Base-by-base conservation (phyloP, 2,888 invertebrate species). In the Cinara cedri region DNA sequence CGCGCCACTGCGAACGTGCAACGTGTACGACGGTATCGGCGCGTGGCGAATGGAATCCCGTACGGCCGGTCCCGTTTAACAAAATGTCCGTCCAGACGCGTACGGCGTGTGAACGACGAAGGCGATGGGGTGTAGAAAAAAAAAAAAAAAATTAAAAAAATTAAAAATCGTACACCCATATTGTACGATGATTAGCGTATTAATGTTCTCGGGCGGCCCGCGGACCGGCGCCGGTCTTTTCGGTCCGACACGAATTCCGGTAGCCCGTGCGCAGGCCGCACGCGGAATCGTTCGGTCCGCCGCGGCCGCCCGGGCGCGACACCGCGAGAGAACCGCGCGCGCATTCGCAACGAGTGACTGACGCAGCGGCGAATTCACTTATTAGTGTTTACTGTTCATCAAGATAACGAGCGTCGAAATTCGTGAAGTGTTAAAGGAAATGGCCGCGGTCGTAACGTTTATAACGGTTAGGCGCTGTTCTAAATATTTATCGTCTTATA, bases 171-270 rank as follows among this genome's bases (percentile, higher is more conserved):
- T n/a, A n/a, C n/a, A n/a, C n/a, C n/a, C n/a, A n/a, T n/a, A n/a
- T n/a, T n/a, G n/a, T n/a, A n/a, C n/a, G n/a, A n/a, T n/a, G n/a
- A n/a, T n/a, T n/a, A n/a, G n/a, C n/a, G n/a, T n/a, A n/a, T n/a
- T n/a, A n/a, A n/a, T n/a, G n/a, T n/a, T n/a, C n/a, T n/a, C n/a
- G n/a, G n/a, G n/a, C n/a, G n/a, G n/a, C n/a, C n/a, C n/a, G n/a
- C n/a, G n/a, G n/a, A 34, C 44, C 34, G 24, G 51, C 34, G 19
- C 13, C 19, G 13, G 54, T 54, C 9, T 70, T 34, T 70, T 42
- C 42, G 4, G 70, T 71, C 70, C 21, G 42, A 55, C 42, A 55
- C 55, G 16, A 71, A 71, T 71, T 71, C 70, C 70, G 55, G 55
- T 71, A 71, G 70, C 70, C 55, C 55, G 70, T 71, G 55, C 42